A percentile compares a stretch with the other conserved stretches of the same genome.
Evolutionary conservation across 2,888 invertebrate genomes (phyloP).

Genomic region (Scaptomyza flava): DNA sequence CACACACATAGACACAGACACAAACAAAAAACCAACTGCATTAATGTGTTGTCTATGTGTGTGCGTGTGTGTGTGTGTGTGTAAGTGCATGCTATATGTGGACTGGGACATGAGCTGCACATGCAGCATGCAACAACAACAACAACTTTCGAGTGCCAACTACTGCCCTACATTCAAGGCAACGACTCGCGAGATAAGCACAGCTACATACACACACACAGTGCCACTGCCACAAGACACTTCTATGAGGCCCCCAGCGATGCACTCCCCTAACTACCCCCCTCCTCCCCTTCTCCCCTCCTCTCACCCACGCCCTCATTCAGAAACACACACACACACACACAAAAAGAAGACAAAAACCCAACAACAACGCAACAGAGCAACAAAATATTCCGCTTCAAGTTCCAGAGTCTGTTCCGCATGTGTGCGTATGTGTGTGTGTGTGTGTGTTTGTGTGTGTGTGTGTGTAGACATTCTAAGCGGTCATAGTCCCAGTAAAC

Average conservation of each 20-base stretch:
- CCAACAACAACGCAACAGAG: conserved; percentile 28
- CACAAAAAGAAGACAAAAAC: background rate
- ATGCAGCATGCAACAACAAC: conserved; percentile 56
- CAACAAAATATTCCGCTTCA: conserved; percentile 67
- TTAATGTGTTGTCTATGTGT: conserved; percentile 20
- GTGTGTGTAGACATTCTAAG: conserved; percentile 75
- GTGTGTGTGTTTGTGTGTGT: conserved; percentile 21
- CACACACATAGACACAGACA: conserved; percentile 18
- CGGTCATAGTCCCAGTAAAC: conserved; percentile 81
- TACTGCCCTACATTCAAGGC: conserved; percentile 80
- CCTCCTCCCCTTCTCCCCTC: background rate
- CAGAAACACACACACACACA: conserved; percentile 1
- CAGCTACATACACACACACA: conserved; percentile 25
- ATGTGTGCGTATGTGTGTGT: conserved; percentile 35
- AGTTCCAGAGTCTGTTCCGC: conserved; percentile 73
- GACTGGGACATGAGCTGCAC: conserved; percentile 61
- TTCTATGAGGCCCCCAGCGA: conserved; percentile 58
- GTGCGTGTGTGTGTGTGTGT: conserved; percentile 29
- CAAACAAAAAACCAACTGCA: conserved; percentile 34
- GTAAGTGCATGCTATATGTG: conserved; percentile 51
- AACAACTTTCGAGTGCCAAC: conserved; percentile 74
- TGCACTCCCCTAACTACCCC: background rate
- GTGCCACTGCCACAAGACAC: conserved; percentile 72
- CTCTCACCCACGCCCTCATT: background rate
- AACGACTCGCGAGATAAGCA: conserved; percentile 77